Evolutionary conservation across 2,888 invertebrate species (phyloP), one percentile per base, ranked within the genome.

Genomic region (Platycheirus albimanus): DNA sequence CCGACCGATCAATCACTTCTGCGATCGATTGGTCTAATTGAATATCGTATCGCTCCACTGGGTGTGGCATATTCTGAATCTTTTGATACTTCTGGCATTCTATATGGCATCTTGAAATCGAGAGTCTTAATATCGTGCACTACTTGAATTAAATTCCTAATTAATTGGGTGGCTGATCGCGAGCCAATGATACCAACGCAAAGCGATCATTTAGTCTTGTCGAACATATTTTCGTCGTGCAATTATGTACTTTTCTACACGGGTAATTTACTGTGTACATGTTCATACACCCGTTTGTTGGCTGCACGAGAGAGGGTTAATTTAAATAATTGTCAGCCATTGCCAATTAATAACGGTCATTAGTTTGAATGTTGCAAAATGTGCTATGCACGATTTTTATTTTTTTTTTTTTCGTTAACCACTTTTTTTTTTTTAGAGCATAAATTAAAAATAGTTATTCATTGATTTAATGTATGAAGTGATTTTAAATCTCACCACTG

Each of bases 251-350:
- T 66, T 66, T 56, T 54, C 17, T 54, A 33, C 47, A 49, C 54
- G 66, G 36, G 38, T 61, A 81, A 81, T 76, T 81, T 76, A 52
- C 47, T 54, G 24, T 24, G 10, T 11, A 2, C 36, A 36, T 36
- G 36, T 36, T 11, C n/a, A n/a, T n/a, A n/a, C n/a, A n/a, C 58
- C 15, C 52, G 45, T 43, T n/a, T n/a, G n/a, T n/a, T n/a, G n/a
- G n/a, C n/a, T 69, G 72, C 69, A 54, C 36, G 69, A 36, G 36
- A 58, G 64, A 43, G 63, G 69, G 78, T 56, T 83, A 63, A 83
- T 83, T 83, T 83, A 78, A 83, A 83, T 83, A 83, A 83, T 83
- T 78, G 78, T 49, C 69, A 69, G 72, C 72, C 77, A 78, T 78
- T 74, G 72, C 72, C 78, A 72, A 78, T 78, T 83, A 77, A 83